Evolutionary conservation across 2,888 invertebrate species (phyloP).

Genomic region (Sinotaia quadrata): DNA sequence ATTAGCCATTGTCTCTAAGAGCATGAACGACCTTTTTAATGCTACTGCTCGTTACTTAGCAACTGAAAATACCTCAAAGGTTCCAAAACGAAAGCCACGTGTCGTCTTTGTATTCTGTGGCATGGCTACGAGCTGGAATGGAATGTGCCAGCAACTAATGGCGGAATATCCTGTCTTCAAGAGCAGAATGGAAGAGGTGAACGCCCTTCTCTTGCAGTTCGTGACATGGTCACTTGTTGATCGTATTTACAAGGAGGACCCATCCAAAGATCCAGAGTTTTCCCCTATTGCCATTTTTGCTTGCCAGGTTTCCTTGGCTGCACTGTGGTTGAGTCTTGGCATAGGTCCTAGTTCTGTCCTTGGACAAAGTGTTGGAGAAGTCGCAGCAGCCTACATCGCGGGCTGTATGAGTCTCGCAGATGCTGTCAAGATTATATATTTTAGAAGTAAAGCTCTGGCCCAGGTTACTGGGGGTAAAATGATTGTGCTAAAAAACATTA

Average conservation of each 20-base stretch:
- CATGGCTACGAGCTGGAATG: slow-evolving; percentile 49
- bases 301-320: slow-evolving; percentile 32
- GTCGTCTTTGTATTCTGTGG: slow-evolving; percentile 53
- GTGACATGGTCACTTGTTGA: not conserved
- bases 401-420: slow-evolving; percentile 39
- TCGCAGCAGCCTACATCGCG: slow-evolving; percentile 48
- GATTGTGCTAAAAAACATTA: slow-evolving; percentile 43
- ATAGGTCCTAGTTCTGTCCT: slow-evolving; percentile 42
- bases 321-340: slow-evolving; percentile 44
- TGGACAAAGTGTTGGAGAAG: slow-evolving; percentile 60
- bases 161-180: slow-evolving; percentile 34
- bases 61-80: not conserved
- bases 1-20: slow-evolving; percentile 23
- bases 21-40: slow-evolving; percentile 18
- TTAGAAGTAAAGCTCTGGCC: slow-evolving; percentile 42
- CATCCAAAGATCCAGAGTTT: not conserved
- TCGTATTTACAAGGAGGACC: not conserved
- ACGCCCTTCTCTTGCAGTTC: not conserved
- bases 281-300: slow-evolving; percentile 19
- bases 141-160: slow-evolving; percentile 50
- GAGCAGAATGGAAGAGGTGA: not conserved
- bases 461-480: slow-evolving; percentile 46
- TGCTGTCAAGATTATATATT: slow-evolving; percentile 52
- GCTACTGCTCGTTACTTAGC: not conserved
- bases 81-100: not conserved